phyloP scores from a whole-genome alignment of 2,888 invertebrate genomes.

The Hyppa rectilinea region DNA sequence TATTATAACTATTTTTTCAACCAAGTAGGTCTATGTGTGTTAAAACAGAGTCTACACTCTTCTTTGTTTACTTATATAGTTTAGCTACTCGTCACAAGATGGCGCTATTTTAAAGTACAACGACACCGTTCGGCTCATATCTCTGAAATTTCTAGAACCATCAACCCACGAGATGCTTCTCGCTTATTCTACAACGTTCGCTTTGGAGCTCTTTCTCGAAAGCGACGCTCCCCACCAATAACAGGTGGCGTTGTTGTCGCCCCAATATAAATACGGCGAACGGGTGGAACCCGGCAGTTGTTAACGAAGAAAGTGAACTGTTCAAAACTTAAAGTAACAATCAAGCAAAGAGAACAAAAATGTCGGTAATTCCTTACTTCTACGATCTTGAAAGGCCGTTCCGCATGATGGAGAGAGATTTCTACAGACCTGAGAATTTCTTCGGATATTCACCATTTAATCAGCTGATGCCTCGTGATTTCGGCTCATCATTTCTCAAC shows the following conservation, averaged over 20 bases:
- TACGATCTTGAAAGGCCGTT: constrained; percentile 80
- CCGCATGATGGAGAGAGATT: constrained; percentile 81
- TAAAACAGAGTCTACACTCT: too few relatives aligned
- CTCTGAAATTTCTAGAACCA: constrained; percentile 51
- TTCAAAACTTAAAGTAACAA: constrained; percentile 28
- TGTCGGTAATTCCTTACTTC: constrained; percentile 81
- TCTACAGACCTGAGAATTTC: constrained; percentile 70
- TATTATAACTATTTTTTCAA: not conserved
- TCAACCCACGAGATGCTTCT: not conserved
- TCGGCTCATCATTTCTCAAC: constrained; percentile 65
- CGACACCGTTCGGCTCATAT: constrained; percentile 50
- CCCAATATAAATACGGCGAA: constrained; percentile 69
- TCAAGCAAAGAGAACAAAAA: constrained; percentile 64
- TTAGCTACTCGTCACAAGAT: constrained; percentile 74
- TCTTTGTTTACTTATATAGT: constrained; percentile 22
- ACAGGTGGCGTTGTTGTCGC: constrained; percentile 69
- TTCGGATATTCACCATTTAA: constrained; percentile 67
- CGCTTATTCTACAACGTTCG: constrained; percentile 55
- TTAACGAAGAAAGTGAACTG: constrained; percentile 51
- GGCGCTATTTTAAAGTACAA: constrained; percentile 59
- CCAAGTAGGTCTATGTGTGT: too few relatives aligned
- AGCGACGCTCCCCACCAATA: constrained; percentile 26
- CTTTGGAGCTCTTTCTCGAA: constrained; percentile 49
- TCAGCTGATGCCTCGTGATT: constrained; percentile 68
- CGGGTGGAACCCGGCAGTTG: constrained; percentile 58